Percentiles rank a stretch among this genome's conserved stretches.
Evolutionary conservation across 2,888 invertebrate species (phyloP).

Genomic region (Tiliacea citrago): DNA sequence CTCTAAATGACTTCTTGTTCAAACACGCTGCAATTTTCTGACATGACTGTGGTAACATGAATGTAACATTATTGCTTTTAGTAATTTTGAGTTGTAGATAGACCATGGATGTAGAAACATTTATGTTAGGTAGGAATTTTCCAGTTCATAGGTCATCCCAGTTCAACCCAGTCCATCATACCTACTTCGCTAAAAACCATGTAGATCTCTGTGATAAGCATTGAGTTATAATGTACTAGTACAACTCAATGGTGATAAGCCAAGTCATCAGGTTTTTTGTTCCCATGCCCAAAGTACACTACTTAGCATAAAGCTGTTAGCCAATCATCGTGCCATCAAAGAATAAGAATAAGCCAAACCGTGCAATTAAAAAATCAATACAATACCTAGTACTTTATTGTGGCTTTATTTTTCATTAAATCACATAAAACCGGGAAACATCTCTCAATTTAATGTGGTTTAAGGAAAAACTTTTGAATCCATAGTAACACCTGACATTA

Average conservation of each 20-base stretch:
- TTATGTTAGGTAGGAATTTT: background rate
- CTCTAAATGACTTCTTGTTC: slow-evolving; percentile 44
- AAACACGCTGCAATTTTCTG: slow-evolving; percentile 21
- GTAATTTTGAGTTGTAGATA: slow-evolving; percentile 6
- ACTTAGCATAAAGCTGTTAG: background rate
- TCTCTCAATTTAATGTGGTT: background rate
- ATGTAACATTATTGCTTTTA: slow-evolving; percentile 1
- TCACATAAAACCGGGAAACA: background rate
- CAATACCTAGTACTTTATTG: background rate
- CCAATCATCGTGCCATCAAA: too few relatives aligned
- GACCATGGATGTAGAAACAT: background rate
- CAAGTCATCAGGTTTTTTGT: background rate
- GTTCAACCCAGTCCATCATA: background rate
- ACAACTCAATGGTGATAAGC: too few relatives aligned
- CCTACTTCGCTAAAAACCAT: background rate
- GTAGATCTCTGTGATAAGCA: too few relatives aligned
- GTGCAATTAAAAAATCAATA: background rate
- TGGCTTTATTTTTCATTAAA: background rate
- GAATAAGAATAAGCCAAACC: background rate
- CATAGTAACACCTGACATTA: background rate
- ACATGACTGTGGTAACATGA: slow-evolving; percentile 1
- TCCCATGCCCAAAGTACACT: background rate
- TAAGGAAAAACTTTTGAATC: background rate
- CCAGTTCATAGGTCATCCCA: background rate
- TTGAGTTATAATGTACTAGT: too few relatives aligned